These are phyloP conservation scores for Osmerus eperlanus DNA, from an alignment of 2,113 vertebrate species.

Conservation along the genomic window DNA sequence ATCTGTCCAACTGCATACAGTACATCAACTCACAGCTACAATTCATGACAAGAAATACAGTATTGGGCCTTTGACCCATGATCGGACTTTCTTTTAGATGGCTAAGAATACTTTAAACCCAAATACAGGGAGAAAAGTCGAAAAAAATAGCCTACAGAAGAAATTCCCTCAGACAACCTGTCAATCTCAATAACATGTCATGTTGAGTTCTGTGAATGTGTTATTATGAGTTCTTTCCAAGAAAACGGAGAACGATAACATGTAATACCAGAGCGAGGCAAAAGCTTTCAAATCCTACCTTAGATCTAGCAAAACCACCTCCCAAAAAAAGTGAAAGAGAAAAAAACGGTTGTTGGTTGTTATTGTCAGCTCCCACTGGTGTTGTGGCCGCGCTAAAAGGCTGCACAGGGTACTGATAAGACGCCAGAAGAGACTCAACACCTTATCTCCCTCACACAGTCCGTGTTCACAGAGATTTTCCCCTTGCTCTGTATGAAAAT, in stretches of 20 bases:
- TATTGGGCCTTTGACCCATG: too few species aligned
- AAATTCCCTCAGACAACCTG: neutral
- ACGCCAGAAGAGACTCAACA: constrained; percentile 59
- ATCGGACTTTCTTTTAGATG: constrained; percentile 18
- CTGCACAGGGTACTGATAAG: constrained; percentile 69
- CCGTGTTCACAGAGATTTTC: constrained; percentile 62
- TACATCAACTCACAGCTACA: neutral
- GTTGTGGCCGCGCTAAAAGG: constrained; percentile 55
- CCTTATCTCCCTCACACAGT: constrained; percentile 71
- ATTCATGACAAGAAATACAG: neutral
- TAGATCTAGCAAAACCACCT: constrained; percentile 30
- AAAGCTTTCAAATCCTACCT: constrained; percentile 46
- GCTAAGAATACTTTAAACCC: constrained; percentile 6
- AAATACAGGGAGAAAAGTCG: neutral
- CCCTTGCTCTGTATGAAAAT: constrained; percentile 38
- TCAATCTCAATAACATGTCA: constrained; percentile 49
- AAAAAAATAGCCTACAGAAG: too few species aligned
- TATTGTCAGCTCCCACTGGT: constrained; percentile 63
- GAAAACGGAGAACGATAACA: constrained; percentile 55
- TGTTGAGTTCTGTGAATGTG: constrained; percentile 40
- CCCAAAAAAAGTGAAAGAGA: constrained; percentile 24
- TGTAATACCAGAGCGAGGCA: constrained; percentile 57
- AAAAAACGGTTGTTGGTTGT: constrained; percentile 38
- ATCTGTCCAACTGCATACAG: too few species aligned
- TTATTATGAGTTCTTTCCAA: constrained; percentile 43